A percentile compares a stretch with the other conserved stretches of the same genome.
Conservation (phyloP, 2,888 invertebrate genomes). For the Opisthograptis luteolata region DNA sequence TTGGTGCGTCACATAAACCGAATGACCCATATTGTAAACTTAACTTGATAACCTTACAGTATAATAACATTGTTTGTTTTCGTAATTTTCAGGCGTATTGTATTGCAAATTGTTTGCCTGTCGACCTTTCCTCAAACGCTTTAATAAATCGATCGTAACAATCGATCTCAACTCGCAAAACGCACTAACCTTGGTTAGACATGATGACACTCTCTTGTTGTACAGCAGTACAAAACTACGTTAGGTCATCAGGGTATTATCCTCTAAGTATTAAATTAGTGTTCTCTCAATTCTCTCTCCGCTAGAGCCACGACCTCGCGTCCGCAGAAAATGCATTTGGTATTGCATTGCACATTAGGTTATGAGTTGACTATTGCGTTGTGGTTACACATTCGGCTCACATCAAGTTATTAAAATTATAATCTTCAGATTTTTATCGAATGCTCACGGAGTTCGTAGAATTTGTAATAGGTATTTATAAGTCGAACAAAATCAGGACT, state of each 20-base stretch:
- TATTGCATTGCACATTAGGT: slow-evolving; percentile 10
- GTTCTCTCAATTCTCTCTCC: background rate
- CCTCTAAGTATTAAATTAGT: background rate
- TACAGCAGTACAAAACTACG: too few species aligned
- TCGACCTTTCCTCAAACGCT: slow-evolving; percentile 16
- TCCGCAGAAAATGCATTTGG: slow-evolving; percentile 11
- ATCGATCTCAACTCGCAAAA: slow-evolving; percentile 4
- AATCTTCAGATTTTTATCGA: background rate
- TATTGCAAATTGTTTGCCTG: slow-evolving; percentile 5
- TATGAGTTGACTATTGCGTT: background rate
- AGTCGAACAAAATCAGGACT: too few species aligned
- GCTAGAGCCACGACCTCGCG: slow-evolving; percentile 20
- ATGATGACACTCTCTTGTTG: slow-evolving; percentile 14
- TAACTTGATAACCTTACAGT: background rate
- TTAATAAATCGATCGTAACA: slow-evolving; percentile 10
- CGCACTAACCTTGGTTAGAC: slow-evolving; percentile 11
- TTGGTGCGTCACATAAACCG: too few species aligned
- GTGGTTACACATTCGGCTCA: background rate
- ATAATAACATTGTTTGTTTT: slow-evolving; percentile 3
- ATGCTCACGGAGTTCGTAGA: too few species aligned
- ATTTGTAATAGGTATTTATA: too few species aligned
- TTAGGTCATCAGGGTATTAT: slow-evolving; percentile 8
- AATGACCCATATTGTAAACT: too few species aligned
- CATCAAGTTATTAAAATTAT: background rate
- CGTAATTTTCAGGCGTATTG: slow-evolving; percentile 14